Base-by-base conservation (phyloP, 1,140 invertebrate genomes). In the Brachionus plicatilis region DNA sequence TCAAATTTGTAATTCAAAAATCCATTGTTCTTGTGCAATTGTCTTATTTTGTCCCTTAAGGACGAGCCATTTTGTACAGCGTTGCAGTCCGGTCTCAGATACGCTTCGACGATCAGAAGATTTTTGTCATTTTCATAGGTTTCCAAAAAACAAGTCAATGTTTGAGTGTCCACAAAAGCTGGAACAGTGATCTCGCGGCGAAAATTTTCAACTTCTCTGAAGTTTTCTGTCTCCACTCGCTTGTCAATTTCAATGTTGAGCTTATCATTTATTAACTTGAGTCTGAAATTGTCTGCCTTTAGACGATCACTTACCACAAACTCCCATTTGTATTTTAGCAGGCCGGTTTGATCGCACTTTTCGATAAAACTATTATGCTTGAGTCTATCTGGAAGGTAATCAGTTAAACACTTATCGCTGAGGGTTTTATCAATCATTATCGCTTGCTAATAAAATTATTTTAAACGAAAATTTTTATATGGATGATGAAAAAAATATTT, bases 1-100 rank as follows among this genome's bases (percentile, higher is more conserved):
- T 82, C 79, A 66, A 82, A 82, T 82, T 68, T 60, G 41, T 82
- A 82, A 27, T 50, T 76, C 14, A 76, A 12, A 76, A 20, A 50
- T 5, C 72, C 72, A 50, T 47, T 76, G 27, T 50, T 76, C 5
- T 50, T 8, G n/a, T 29, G 4, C 20, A 50, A 12, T 24, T 27
- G 14, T 27, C 20, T 76, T 43, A 72, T 41, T 43, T 72, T 72
- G 29, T 37, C 17, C 17, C 33, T 72, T 24, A 72, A 17, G 20
- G 68, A 72, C n/a, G 33, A 43, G 20, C 45, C 72, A 50, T 8
- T 50, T 76, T 76, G 72, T 2, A 14, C 11, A 7, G 24, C 72
- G 12, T 50, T 76, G 6, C 72, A 50, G 27, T 76, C 20, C 24
- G 41, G 41, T 27, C 27, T 76, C 3, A 76, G 27, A 50, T 37